Conservation (phyloP, 2,113 vertebrate species). For the Nycticryphes semicollaris region DNA sequence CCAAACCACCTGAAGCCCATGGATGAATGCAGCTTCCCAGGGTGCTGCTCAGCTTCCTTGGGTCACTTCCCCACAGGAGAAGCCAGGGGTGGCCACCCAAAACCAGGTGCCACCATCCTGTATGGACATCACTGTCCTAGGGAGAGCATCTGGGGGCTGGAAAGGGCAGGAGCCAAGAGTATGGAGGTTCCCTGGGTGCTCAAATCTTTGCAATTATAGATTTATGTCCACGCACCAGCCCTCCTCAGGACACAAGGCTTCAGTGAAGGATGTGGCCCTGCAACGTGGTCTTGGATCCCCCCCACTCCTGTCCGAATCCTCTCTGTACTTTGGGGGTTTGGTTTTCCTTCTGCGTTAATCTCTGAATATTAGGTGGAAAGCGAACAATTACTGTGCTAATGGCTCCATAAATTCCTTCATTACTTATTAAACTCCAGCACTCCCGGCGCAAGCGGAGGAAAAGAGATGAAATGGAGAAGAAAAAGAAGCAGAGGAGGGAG, state of each 20-base stretch:
- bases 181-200: not conserved
- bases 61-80: not conserved
- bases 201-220: not conserved
- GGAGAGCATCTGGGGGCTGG: not conserved
- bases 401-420: slow-evolving; percentile 62
- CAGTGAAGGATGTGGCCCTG: not conserved
- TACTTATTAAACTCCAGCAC: slow-evolving; percentile 62
- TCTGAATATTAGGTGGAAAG: slow-evolving; percentile 38
- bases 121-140: rapidly evolving
- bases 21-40: not conserved
- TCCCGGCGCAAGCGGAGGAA: not conserved
- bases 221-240: rapidly evolving
- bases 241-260: not conserved
- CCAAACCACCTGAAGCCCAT: not conserved
- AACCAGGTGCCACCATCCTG: not conserved
- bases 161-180: not conserved
- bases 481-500: not conserved
- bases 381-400: slow-evolving; percentile 58
- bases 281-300: not conserved
- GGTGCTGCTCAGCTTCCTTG: not conserved
- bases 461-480: not conserved
- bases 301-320: not conserved
- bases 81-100: not conserved
- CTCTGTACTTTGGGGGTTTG: not conserved
- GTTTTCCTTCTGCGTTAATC: slow-evolving; percentile 15